A percentile compares a stretch with the other conserved stretches of the same genome.
phyloP scores from a whole-genome alignment of 2,113 vertebrate species.

The Pseudorhombus dupliciocellatus region DNA sequence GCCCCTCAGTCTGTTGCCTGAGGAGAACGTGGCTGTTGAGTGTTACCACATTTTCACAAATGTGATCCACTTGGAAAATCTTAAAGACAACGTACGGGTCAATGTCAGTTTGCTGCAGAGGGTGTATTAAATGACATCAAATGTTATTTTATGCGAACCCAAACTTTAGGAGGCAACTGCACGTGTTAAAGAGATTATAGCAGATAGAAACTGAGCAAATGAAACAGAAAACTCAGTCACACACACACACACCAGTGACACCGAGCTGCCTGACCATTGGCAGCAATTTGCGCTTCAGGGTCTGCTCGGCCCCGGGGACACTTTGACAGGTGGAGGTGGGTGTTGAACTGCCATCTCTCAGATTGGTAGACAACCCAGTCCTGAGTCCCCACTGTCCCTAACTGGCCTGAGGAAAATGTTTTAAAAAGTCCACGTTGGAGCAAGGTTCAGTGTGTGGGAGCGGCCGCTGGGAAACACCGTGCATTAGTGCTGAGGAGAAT shows the following conservation, averaged over 20 bases:
- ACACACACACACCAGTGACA: not conserved
- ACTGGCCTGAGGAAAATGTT: not conserved
- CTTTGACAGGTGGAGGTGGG: not conserved
- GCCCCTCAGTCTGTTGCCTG: not conserved
- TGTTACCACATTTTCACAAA: not conserved
- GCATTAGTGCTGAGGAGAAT: slow-evolving; percentile 32
- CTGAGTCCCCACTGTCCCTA: not conserved
- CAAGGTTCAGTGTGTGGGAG: slow-evolving; percentile 33
- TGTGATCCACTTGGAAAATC: not conserved
- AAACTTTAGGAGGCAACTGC: too few relatives aligned
- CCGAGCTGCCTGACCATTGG: not conserved
- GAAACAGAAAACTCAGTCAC: too few relatives aligned
- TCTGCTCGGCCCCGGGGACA: not conserved
- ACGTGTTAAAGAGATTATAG: too few relatives aligned
- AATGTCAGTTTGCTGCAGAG: too few relatives aligned
- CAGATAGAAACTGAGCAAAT: too few relatives aligned
- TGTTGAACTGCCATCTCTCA: not conserved
- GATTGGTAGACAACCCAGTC: not conserved
- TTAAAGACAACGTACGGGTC: not conserved
- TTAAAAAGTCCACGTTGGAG: slow-evolving; percentile 1
- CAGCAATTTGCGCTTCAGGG: not conserved
- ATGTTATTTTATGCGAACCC: not conserved
- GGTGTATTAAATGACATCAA: not conserved
- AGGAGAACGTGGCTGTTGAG: not conserved
- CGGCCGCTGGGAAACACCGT: slow-evolving; percentile 17